A percentile compares a stretch with the other conserved stretches of the same genome.
phyloP scores from a whole-genome alignment of 2,888 invertebrate genomes.

The Laothoe populi region DNA sequence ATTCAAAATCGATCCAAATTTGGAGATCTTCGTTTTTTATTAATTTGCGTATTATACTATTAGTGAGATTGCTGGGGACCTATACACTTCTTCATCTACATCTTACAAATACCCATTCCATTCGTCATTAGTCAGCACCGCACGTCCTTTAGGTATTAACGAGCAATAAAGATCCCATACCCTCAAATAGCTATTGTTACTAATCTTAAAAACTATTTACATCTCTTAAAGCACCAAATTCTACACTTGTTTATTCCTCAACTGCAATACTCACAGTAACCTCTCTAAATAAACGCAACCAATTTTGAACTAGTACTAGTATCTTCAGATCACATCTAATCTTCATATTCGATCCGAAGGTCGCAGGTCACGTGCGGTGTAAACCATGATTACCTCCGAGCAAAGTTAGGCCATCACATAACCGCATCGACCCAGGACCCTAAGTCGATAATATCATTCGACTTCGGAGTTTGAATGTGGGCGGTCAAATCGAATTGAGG shows the following conservation, averaged over 20 bases:
- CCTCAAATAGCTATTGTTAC: too few species aligned
- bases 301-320: neutral
- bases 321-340: neutral
- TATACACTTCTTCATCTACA: too few species aligned
- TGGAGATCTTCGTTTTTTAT: too few species aligned
- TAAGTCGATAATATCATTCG: constrained; percentile 3
- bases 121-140: too few species aligned
- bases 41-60: too few species aligned
- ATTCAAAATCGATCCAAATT: too few species aligned
- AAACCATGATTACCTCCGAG: constrained; percentile 11
- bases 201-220: too few species aligned
- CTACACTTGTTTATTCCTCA: neutral
- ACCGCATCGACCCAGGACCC: constrained; percentile 3
- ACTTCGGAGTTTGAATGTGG: neutral
- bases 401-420: constrained; percentile 6
- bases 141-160: too few species aligned
- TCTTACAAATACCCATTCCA: too few species aligned
- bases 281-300: neutral
- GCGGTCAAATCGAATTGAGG: neutral
- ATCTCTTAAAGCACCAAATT: neutral
- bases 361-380: constrained; percentile 10
- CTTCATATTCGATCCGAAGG: neutral
- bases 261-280: neutral
- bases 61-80: too few species aligned
- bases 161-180: too few species aligned